Evolutionary conservation across 1,140 invertebrate genomes (phyloP).

Genomic region (Ylistrum balloti): DNA sequence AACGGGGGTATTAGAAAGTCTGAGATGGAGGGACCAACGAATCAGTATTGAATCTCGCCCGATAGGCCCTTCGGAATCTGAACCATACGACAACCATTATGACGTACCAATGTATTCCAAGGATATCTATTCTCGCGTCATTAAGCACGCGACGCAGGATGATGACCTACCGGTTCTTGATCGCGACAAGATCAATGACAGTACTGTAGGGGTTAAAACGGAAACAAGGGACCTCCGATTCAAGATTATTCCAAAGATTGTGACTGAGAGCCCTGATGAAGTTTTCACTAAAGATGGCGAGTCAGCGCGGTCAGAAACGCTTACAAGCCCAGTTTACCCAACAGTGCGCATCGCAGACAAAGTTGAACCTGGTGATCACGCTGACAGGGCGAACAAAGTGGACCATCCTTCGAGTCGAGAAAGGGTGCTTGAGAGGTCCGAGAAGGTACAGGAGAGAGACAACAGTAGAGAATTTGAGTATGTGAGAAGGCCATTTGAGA

Average conservation of each 20-base stretch:
- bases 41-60: slow-evolving; percentile 71
- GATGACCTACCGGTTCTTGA: slow-evolving; percentile 47
- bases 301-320: slow-evolving; percentile 29
- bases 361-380: not conserved
- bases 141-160: slow-evolving; percentile 69
- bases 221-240: slow-evolving; percentile 69
- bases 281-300: slow-evolving; percentile 51
- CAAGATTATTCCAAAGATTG: slow-evolving; percentile 71
- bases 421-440: not conserved
- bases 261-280: slow-evolving; percentile 65
- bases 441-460: not conserved
- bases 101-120: slow-evolving; percentile 64
- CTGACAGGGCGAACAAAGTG: not conserved
- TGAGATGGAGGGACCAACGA: slow-evolving; percentile 71
- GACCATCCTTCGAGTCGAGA: not conserved
- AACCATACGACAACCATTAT: slow-evolving; percentile 49
- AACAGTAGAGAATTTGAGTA: slow-evolving; percentile 37
- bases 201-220: slow-evolving; percentile 31
- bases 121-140: slow-evolving; percentile 65
- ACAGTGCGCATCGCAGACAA: slow-evolving; percentile 52
- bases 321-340: slow-evolving; percentile 50
- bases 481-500: slow-evolving; percentile 46
- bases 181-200: slow-evolving; percentile 53
- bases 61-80: slow-evolving; percentile 52
- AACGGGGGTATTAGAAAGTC: slow-evolving; percentile 67